These are phyloP conservation scores for Galaxias olidus DNA, from an alignment of 2,797 vertebrate genomes.

Conservation along the genomic window DNA sequence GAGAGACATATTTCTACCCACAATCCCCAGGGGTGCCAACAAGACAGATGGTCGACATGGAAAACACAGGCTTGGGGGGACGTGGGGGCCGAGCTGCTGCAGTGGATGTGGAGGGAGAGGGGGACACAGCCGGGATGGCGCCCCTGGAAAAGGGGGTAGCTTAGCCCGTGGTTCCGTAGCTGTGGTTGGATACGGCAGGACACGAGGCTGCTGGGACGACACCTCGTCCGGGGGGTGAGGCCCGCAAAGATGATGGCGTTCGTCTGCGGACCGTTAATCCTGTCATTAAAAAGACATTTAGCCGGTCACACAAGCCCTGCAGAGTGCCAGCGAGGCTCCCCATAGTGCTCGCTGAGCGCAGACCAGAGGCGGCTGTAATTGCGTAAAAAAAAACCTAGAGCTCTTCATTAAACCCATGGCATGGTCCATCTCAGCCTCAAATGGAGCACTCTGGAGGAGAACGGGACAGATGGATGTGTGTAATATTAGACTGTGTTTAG, in stretches of 20 bases:
- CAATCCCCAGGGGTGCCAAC: constrained; percentile 40
- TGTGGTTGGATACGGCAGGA: not conserved
- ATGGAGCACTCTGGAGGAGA: constrained; percentile 15
- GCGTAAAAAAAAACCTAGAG: constrained; percentile 5
- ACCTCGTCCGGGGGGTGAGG: not conserved
- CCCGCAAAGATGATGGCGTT: not conserved
- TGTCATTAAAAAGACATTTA: constrained; percentile 20
- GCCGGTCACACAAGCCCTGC: constrained; percentile 7
- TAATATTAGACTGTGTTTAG: not conserved
- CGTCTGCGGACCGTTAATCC: constrained; percentile 1
- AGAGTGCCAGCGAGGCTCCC: constrained; percentile 6
- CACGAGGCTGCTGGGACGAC: not conserved
- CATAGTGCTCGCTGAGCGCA: constrained; percentile 3
- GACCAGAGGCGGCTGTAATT: constrained; percentile 1
- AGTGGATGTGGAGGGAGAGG: constrained; percentile 19
- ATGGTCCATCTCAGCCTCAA: constrained; percentile 12
- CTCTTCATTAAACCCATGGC: constrained; percentile 21
- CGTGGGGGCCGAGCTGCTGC: constrained; percentile 3
- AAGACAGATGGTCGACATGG: constrained; percentile 44
- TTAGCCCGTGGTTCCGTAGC: not conserved
- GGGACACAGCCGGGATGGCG: constrained; percentile 22
- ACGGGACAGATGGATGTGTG: constrained; percentile 12
- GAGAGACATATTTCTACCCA: constrained; percentile 27
- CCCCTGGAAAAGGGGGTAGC: constrained; percentile 1
- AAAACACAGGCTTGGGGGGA: constrained; percentile 23